Base-by-base conservation (phyloP, 2,797 vertebrate species). In the Clarias fuscus region DNA sequence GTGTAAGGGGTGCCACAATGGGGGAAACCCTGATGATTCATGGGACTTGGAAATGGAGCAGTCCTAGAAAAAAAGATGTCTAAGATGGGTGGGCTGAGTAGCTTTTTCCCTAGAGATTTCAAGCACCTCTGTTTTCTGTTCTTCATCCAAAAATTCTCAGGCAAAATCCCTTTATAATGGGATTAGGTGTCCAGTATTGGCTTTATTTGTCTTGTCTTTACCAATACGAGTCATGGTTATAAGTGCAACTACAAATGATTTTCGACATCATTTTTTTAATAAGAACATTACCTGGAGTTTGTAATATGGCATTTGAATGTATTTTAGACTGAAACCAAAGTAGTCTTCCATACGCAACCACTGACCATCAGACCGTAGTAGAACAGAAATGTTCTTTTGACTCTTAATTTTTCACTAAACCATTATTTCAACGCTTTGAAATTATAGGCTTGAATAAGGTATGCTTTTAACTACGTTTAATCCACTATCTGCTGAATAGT, bases 1-100 rank as follows among this genome's bases (percentile, higher is more conserved):
- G 22, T 80, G 22, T 15, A 53, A 33, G 56, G n/a, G 48, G 75
- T 59, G 27, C 17, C 33, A 1, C 27, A 27, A 48, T 20, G 22
- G n/a, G 79, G 61, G 62, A 81, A 81, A 67, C 79, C 40, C 61
- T 48, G 61, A 81, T 81, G 79, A 81, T 80, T 80, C 61, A 80
- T 81, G 7, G n/a, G 62, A 64, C 14, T 64, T 1, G 37, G 61
- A 27, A 64, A 43, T 64, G 22, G 22, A 64, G 40, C 37, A 80
- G 37, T 65, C 24, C 78, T 65, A 64, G 4, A 77, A 77, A 8
- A 77, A 61, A 79, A 61, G 11, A 65, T 43, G 40, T 48, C 79
- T 6, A 40, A 81, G 37, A 65, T 65, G 62, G 79, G 40, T 81
- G 79, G 62, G 79, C 37, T 65, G 78, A 62, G 78, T 65, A 24